These are phyloP conservation scores for Palythoa caribaeorum DNA, from an alignment of 92 coral and sea anemone species.

Conservation along the genomic window DNA sequence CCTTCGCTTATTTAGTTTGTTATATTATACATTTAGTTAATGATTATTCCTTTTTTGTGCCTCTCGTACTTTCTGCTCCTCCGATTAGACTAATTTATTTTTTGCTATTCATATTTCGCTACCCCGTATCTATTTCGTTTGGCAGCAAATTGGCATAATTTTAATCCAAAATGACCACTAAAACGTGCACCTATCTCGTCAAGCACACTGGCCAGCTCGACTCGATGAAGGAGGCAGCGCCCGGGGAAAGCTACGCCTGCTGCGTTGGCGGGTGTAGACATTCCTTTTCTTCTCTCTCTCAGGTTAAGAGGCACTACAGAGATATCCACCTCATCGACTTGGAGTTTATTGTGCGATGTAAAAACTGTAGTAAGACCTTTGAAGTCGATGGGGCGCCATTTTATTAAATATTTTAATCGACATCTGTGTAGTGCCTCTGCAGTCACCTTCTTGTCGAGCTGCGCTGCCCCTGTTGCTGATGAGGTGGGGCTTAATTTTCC, in stretches of 20 bases:
- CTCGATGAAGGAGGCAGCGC: not conserved
- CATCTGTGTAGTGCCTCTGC: slow-evolving; percentile 10
- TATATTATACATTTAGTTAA: too few relatives aligned
- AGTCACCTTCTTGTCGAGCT: not conserved
- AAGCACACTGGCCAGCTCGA: slow-evolving; percentile 19
- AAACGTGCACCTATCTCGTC: not conserved
- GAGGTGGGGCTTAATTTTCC: not conserved
- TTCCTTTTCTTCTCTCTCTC: not conserved
- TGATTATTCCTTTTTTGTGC: not conserved
- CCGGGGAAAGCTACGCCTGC: not conserved
- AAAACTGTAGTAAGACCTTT: not conserved
- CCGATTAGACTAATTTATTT: not conserved
- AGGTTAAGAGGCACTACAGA: not conserved
- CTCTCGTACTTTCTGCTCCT: not conserved
- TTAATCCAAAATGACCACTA: not conserved
- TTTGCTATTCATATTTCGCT: not conserved
- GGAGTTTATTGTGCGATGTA: not conserved
- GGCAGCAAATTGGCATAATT: not conserved
- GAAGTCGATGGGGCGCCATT: not conserved
- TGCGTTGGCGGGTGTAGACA: not conserved
- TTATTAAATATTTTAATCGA: not conserved
- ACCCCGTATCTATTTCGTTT: not conserved
- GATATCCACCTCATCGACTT: slow-evolving; percentile 11
- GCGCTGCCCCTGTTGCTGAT: not conserved
- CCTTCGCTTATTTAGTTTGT: too few relatives aligned